Percentiles rank a stretch among this genome's conserved stretches.
Conservation (phyloP, 1,140 invertebrate genomes). For the Drosophila sp. region DNA sequence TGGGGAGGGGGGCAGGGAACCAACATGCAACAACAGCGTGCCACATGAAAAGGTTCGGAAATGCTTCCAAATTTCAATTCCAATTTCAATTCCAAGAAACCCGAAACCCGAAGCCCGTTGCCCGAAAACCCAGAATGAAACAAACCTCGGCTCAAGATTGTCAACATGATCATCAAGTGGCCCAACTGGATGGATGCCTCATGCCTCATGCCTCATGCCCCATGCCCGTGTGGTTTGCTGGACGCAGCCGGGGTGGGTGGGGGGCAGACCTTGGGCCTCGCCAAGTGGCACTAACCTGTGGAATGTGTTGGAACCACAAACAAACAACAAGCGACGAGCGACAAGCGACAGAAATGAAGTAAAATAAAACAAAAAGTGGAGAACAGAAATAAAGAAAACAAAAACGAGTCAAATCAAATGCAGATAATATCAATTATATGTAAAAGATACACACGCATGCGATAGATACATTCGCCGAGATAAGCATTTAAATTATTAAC, state of each 20-base stretch:
- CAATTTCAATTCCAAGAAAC: constrained; percentile 34
- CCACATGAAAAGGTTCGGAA: constrained; percentile 71
- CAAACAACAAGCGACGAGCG: constrained; percentile 15
- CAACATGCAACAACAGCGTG: constrained; percentile 20
- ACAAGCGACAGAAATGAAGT: constrained; percentile 7
- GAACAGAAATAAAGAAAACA: constrained; percentile 22
- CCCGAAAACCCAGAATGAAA: constrained; percentile 49
- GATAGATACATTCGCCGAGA: constrained; percentile 73
- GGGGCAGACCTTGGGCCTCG: constrained; percentile 15
- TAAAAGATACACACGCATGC: constrained; percentile 77
- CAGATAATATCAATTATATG: constrained; percentile 82
- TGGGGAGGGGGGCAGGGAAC: background rate
- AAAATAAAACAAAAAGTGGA: constrained; percentile 3
- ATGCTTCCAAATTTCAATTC: constrained; percentile 29
- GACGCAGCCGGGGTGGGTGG: background rate
- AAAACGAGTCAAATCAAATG: constrained; percentile 74
- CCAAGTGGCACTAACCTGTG: constrained; percentile 30
- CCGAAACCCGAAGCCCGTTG: too few species aligned
- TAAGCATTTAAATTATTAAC: constrained; percentile 82
- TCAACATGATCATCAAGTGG: constrained; percentile 77
- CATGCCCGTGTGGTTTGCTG: constrained; percentile 3
- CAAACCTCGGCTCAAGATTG: constrained; percentile 65
- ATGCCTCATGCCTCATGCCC: too few species aligned
- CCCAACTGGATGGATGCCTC: constrained; percentile 19
- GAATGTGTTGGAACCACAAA: constrained; percentile 38